Percentiles rank a stretch among this genome's conserved stretches.
Evolutionary conservation across 2,113 vertebrate species (phyloP).

Genomic region (Ceyx cyanopectus): DNA sequence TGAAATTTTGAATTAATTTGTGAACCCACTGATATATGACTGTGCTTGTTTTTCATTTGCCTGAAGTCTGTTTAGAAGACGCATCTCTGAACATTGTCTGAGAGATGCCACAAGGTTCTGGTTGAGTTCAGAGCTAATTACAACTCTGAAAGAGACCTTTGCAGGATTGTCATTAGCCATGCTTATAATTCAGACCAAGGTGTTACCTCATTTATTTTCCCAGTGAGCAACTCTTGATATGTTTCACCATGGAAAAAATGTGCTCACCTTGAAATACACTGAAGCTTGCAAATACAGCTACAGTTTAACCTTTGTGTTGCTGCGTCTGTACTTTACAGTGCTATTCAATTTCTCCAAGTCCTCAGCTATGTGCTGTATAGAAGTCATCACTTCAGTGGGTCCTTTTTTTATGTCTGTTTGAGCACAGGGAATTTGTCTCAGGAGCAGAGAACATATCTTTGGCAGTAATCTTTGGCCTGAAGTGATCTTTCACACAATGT

Average conservation of each 20-base stretch:
- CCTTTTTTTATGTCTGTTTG: neutral
- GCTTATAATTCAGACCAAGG: neutral
- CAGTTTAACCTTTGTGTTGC: neutral
- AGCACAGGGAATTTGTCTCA: neutral
- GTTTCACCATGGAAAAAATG: constrained; percentile 6
- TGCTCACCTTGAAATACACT: constrained; percentile 17
- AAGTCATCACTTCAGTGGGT: neutral
- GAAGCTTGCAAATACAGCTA: neutral
- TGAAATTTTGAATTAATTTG: neutral
- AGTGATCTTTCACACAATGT: neutral
- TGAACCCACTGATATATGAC: neutral
- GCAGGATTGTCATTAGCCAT: constrained; percentile 9
- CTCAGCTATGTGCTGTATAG: neutral
- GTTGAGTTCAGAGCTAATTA: constrained; percentile 35
- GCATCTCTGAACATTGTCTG: neutral
- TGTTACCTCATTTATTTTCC: constrained; percentile 41
- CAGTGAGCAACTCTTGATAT: neutral
- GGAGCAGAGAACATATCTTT: neutral
- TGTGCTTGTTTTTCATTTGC: neutral
- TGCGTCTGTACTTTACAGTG: neutral
- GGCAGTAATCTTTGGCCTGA: neutral
- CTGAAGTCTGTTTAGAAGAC: neutral
- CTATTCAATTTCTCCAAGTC: neutral
- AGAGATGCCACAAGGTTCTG: neutral
- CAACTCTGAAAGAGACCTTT: neutral